Conservation (phyloP, 2,888 invertebrate genomes). For the Platerodrilus igneus region DNA sequence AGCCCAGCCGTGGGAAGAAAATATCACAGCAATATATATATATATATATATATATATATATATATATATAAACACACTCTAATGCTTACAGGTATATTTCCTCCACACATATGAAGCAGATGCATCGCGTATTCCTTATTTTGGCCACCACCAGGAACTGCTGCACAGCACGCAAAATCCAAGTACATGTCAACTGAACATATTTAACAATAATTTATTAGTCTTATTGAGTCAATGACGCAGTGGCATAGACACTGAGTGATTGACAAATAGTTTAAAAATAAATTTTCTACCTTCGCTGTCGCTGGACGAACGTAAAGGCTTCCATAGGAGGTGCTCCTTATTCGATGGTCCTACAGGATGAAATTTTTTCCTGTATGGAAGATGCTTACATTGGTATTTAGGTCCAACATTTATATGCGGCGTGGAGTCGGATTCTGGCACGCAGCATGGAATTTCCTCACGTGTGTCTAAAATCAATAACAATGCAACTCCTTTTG, state of each 20-base stretch:
- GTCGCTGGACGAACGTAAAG: conserved; percentile 68
- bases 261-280: conserved; percentile 1
- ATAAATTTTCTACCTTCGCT: conserved; percentile 60
- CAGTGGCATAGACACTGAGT: conserved; percentile 36
- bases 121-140: conserved; percentile 92
- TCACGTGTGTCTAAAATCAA: conserved; percentile 34
- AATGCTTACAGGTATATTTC: conserved; percentile 81
- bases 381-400: conserved; percentile 80
- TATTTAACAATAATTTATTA: conserved; percentile 36
- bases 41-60: no score
- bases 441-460: conserved; percentile 43
- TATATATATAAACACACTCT: no score
- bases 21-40: no score
- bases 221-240: conserved; percentile 36
- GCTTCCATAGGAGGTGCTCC: conserved; percentile 84
- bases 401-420: conserved; percentile 84
- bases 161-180: conserved; percentile 93
- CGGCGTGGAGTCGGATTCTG: conserved; percentile 57
- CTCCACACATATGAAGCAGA: conserved; percentile 78
- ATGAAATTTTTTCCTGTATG: conserved; percentile 47
- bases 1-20: no score
- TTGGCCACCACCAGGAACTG: conserved; percentile 88
- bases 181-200: conserved; percentile 83
- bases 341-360: conserved; percentile 52
- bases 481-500: conserved; percentile 5